Evolutionary conservation across 2,888 invertebrate genomes (phyloP), one percentile per base, ranked within the genome.

Genomic region (Alsophila aescularia): DNA sequence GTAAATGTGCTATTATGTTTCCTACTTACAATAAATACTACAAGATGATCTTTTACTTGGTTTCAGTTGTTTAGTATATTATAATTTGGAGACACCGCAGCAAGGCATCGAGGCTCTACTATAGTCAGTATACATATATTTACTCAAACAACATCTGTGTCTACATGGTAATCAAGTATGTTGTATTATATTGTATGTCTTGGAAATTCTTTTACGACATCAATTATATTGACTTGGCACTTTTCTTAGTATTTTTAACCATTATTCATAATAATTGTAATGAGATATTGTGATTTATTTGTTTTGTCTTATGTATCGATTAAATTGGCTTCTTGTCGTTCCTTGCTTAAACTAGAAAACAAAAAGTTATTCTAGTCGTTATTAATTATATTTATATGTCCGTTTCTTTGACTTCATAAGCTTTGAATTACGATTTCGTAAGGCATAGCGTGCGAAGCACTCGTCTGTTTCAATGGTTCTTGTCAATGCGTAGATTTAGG

Each of bases 141-240:
- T 69, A 55, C 58, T 66, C 9, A 48, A 18, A 21, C 42, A 68
- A 68, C 76, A 77, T 55, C 71, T 76, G 75, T 72, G 52, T 69
- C 55, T 57, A 70, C 66, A 67, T 43, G 39, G 54, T 62, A 54
- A 67, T 62, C 58, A 55, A 41, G 35, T 57, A 16, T 57, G 54
- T 16, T 58, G 54, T 63, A 45, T 36, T 35, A 49, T 32, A 14
- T 29, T 54, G 54, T 61, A 53, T 42, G 52, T 62, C 52, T 54
- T 56, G 51, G 41, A 56, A 60, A 64, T 58, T 41, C 39, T 56
- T 21, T 62, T 42, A 47, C 52, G 41, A 34, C 54, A 45, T 60
- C 44, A 52, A 47, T 41, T 6, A 40, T 42, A 50, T 57, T 58
- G 35, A 49, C 29, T 56, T 15, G 21, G 16, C 18, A n/a, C 12